phyloP scores from a whole-genome alignment of 2,888 invertebrate species.

The Eupithecia centaureata region DNA sequence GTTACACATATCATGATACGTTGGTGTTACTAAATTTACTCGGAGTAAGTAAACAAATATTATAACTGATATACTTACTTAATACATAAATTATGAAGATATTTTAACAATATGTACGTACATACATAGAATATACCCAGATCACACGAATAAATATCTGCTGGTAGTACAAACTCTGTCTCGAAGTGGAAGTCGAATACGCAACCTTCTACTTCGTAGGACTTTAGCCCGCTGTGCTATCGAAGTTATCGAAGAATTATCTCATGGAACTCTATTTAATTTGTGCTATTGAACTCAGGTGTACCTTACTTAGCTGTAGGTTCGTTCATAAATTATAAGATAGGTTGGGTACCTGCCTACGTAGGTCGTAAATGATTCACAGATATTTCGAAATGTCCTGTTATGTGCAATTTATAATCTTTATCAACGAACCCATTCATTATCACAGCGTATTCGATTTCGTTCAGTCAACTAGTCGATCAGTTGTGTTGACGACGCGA shows the following conservation, averaged over 20 bases:
- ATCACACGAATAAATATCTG: too few relatives aligned
- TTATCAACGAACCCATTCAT: constrained; percentile 44
- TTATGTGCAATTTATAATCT: constrained; percentile 22
- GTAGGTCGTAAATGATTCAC: neutral
- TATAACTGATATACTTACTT: too few relatives aligned
- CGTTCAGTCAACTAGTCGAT: constrained; percentile 45
- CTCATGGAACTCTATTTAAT: neutral
- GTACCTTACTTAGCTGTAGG: too few relatives aligned
- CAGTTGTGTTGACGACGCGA: constrained; percentile 59
- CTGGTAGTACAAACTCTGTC: too few relatives aligned
- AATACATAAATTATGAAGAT: too few relatives aligned
- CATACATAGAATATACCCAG: too few relatives aligned
- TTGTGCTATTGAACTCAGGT: neutral
- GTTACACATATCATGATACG: neutral
- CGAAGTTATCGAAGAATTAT: too few relatives aligned
- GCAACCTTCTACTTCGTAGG: too few relatives aligned
- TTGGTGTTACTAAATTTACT: neutral
- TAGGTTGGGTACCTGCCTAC: neutral
- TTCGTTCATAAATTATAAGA: neutral
- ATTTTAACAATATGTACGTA: too few relatives aligned
- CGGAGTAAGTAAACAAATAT: too few relatives aligned
- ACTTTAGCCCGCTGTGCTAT: too few relatives aligned
- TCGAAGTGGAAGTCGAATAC: too few relatives aligned
- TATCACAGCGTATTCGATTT: constrained; percentile 59
- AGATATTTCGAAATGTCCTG: neutral